Evolutionary conservation across 2,888 invertebrate genomes (phyloP).

Genomic region (Altica lythri): DNA sequence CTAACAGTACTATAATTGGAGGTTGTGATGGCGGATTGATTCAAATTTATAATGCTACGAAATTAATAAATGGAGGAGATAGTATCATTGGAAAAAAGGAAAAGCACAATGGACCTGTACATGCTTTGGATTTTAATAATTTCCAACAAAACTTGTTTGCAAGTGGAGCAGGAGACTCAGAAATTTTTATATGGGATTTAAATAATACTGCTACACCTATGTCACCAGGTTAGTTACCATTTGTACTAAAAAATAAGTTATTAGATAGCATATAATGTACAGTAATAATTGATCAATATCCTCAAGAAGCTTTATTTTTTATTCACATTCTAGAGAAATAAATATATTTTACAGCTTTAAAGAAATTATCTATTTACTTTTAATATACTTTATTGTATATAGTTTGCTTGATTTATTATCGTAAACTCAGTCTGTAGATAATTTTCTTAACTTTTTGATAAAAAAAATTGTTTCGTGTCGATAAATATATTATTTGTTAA

Average conservation of each 20-base stretch:
- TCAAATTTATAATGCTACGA: slow-evolving; percentile 82
- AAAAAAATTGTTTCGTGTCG: background rate
- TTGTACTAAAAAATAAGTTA: background rate
- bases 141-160: slow-evolving; percentile 89
- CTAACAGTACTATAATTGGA: slow-evolving; percentile 78
- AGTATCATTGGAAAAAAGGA: slow-evolving; percentile 71
- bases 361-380: too few species aligned
- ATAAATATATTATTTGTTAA: background rate
- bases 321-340: too few species aligned
- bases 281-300: background rate
- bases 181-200: slow-evolving; percentile 96
- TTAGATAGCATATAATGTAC: background rate
- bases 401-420: background rate
- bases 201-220: slow-evolving; percentile 88
- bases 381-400: background rate
- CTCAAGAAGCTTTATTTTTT: background rate
- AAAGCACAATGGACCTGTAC: slow-evolving; percentile 88
- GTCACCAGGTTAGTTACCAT: slow-evolving; percentile 70
- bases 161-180: slow-evolving; percentile 90
- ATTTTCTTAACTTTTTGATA: background rate
- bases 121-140: slow-evolving; percentile 89
- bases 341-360: background rate
- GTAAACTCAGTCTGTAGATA: background rate
- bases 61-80: slow-evolving; percentile 73
- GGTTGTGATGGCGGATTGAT: slow-evolving; percentile 90